A percentile compares a stretch with the other conserved stretches of the same genome.
These are phyloP conservation scores for Lepidurus packardi DNA, from an alignment of 1,140 invertebrate species.

Conservation along the genomic window DNA sequence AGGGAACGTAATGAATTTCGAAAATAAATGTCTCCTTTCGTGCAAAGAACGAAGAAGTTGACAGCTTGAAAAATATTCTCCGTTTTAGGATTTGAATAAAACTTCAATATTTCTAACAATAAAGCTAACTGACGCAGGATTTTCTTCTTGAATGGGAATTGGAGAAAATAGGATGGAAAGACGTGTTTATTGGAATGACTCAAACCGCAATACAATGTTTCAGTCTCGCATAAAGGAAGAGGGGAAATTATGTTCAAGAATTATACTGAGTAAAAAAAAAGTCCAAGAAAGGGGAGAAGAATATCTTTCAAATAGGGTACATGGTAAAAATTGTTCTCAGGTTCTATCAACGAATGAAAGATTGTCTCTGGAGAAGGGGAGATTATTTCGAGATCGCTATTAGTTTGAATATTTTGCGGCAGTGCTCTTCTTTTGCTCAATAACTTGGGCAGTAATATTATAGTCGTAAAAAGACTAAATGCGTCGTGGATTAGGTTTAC, in stretches of 20 bases:
- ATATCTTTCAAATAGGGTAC: background rate
- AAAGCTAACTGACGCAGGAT: too few species aligned
- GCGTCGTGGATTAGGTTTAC: too few species aligned
- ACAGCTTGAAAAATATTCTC: too few species aligned
- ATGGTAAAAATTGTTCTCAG: background rate
- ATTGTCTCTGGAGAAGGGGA: background rate
- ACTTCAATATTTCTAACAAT: too few species aligned
- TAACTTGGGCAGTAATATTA: background rate
- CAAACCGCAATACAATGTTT: background rate
- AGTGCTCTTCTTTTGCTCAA: background rate
- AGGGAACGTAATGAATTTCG: too few species aligned
- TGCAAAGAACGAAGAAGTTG: too few species aligned
- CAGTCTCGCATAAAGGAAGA: background rate
- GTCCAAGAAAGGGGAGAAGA: background rate
- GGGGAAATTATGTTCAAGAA: background rate
- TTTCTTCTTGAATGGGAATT: too few species aligned
- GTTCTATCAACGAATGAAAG: background rate
- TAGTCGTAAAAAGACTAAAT: background rate
- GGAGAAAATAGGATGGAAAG: background rate
- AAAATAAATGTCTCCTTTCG: too few species aligned
- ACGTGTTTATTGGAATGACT: conserved; percentile 15
- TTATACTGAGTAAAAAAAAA: background rate
- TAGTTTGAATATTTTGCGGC: background rate
- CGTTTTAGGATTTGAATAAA: too few species aligned
- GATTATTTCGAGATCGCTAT: background rate